These are phyloP conservation scores for Diadumene lineata DNA, from an alignment of 92 coral and sea anemone genomes.

Conservation along the genomic window DNA sequence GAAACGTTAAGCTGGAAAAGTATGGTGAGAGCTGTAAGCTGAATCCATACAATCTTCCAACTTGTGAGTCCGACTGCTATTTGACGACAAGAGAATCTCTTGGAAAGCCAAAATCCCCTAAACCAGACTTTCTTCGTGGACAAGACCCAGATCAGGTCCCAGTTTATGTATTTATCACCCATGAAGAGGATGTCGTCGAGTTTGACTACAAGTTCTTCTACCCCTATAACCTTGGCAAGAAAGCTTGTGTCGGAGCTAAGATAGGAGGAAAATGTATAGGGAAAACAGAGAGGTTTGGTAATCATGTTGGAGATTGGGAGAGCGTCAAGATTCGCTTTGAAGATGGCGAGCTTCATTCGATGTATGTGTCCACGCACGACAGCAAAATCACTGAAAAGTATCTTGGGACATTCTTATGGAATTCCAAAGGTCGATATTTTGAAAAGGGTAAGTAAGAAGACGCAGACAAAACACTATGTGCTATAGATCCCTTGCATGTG, in stretches of 20 bases:
- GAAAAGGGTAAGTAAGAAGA: too few relatives aligned
- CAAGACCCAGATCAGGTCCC: conserved; percentile 20
- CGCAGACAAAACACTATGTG: too few relatives aligned
- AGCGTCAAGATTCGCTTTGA: neutral
- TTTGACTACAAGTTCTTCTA: conserved; percentile 49
- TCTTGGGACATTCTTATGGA: conserved; percentile 8
- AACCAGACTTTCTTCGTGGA: conserved; percentile 21
- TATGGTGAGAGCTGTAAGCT: neutral
- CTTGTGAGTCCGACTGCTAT: neutral
- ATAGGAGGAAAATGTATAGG: neutral
- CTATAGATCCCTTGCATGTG: too few relatives aligned
- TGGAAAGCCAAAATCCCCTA: conserved; percentile 1
- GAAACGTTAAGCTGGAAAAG: neutral
- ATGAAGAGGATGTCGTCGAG: conserved; percentile 7
- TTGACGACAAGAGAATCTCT: conserved; percentile 1
- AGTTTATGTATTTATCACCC: conserved; percentile 19
- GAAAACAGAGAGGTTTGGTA: conserved; percentile 4
- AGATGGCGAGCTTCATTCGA: conserved; percentile 5
- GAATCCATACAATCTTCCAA: conserved; percentile 12
- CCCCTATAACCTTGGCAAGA: conserved; percentile 55
- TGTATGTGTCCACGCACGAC: conserved; percentile 1
- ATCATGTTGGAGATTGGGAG: conserved; percentile 34
- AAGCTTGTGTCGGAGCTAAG: conserved; percentile 27
- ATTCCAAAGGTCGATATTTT: neutral
- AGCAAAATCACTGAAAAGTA: neutral